Base-by-base conservation (phyloP, 2,113 vertebrate genomes). In the Apteryx owenii region DNA sequence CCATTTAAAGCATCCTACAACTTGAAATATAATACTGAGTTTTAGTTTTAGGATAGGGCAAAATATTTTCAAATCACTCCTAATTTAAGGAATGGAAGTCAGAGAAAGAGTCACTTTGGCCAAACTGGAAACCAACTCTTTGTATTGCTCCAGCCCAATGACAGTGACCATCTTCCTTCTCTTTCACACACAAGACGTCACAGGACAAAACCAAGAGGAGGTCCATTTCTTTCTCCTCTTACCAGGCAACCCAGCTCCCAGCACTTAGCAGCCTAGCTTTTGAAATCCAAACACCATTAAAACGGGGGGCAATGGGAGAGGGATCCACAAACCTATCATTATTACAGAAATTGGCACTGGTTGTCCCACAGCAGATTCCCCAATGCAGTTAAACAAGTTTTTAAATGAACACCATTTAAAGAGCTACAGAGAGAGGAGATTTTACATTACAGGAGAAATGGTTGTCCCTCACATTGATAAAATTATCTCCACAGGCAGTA, bases 401-500 rank as follows among this genome's bases (percentile, higher is more conserved):
- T 54, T 38, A 38, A 60, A 78, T 76, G 78, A 91, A 88, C 44
- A 18, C 20, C 53, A 73, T 62, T 88, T 46, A 58, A 96, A 56
- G 51, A 92, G 92, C 69, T 75, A 25, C 7, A 10, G 5, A 64
- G 65, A 89, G 33, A 28, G 46, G 17, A 81, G 17, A 44, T 72
- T 95, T 90, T 38, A 72, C 75, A 70, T 85, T 64, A 53, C 4
- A 73, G 25, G 14, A n/a, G 40, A 92, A 78, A 81, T 0, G 21
- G 36, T 73, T 93, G 79, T 91, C 81, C 81, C 75, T 81, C 50
- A 28, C 50, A 64, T 70, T 88, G 94, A 93, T 78, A 80, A 95
- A 91, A 93, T 95, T 91, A 94, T 94, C 94, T 95, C 87, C 72
- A 81, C 88, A 81, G 82, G 85, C 89, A 95, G 85, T 90, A 84